Percentiles rank a stretch among this genome's conserved stretches.
These are phyloP conservation scores for Acanthococcus lagerstroemiae DNA, from an alignment of 2,888 invertebrate species.

Conservation along the genomic window DNA sequence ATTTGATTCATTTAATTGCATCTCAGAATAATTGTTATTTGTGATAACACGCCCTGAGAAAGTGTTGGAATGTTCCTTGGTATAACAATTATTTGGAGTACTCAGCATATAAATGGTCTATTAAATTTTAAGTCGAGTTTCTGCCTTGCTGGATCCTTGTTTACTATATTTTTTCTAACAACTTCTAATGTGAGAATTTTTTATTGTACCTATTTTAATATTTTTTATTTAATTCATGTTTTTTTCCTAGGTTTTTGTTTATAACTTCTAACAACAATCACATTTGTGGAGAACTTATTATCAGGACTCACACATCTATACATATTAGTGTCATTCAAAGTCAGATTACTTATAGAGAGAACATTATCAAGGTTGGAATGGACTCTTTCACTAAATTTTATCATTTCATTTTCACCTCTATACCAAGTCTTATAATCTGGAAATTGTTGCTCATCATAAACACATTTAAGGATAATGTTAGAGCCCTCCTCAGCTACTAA, in stretches of 20 bases:
- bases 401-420: background rate
- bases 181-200: too few species aligned
- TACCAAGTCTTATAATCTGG: background rate
- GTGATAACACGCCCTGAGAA: too few species aligned
- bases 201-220: too few species aligned
- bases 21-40: too few species aligned
- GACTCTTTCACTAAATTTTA: background rate
- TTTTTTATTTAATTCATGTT: background rate
- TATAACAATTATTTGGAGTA: too few species aligned
- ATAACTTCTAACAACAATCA: background rate
- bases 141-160: too few species aligned
- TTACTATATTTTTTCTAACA: too few species aligned
- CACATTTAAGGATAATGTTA: background rate
- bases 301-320: background rate
- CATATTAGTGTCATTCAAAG: background rate
- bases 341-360: background rate
- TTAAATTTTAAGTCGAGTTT: too few species aligned
- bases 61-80: too few species aligned
- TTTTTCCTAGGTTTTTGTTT: background rate
- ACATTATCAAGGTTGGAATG: background rate
- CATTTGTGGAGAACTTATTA: background rate
- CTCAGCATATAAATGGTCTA: too few species aligned
- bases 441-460: background rate
- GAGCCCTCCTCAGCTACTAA: background rate
- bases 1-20: too few species aligned